Evolutionary conservation across 2,797 vertebrate species (phyloP).

Genomic region (Jordanella pulchra): DNA sequence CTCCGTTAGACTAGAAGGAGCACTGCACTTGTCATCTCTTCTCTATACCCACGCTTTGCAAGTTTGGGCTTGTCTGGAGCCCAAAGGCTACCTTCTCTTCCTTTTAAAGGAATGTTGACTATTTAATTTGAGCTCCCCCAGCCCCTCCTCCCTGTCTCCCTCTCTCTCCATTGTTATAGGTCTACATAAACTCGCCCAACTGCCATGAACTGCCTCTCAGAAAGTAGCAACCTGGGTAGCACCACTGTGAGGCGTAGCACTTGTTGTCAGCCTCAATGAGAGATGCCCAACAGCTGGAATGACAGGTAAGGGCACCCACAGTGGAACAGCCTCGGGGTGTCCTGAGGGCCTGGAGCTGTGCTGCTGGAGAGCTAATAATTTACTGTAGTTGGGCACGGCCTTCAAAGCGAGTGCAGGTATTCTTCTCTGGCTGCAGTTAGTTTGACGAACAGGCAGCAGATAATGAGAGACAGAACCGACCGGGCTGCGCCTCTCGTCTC

Average conservation of each 20-base stretch:
- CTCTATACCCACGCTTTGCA: constrained; percentile 51
- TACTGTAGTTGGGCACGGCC: constrained; percentile 56
- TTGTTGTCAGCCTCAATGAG: constrained; percentile 35
- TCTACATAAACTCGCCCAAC: constrained; percentile 45
- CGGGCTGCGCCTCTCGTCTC: constrained; percentile 41
- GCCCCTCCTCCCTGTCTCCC: constrained; percentile 32
- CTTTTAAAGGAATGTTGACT: constrained; percentile 78
- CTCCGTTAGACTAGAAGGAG: constrained; percentile 66
- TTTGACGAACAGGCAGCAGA: constrained; percentile 60
- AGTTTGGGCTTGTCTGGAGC: constrained; percentile 74
- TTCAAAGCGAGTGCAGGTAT: constrained; percentile 72
- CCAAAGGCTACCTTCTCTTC: constrained; percentile 75
- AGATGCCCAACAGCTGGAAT: constrained; percentile 43
- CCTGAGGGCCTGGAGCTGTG: constrained; percentile 54
- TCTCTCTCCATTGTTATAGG: constrained; percentile 42
- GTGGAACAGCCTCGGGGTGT: constrained; percentile 57
- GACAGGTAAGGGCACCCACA: constrained; percentile 55
- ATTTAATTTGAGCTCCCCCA: constrained; percentile 61
- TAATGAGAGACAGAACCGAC: constrained; percentile 70
- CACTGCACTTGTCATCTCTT: constrained; percentile 65
- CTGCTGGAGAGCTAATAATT: constrained; percentile 65
- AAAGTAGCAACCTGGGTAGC: constrained; percentile 24
- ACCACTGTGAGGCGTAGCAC: constrained; percentile 17
- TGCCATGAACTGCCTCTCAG: constrained; percentile 31
- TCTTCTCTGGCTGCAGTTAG: constrained; percentile 66